Conservation (phyloP, 2,888 invertebrate species). For the Erebia palarica region DNA sequence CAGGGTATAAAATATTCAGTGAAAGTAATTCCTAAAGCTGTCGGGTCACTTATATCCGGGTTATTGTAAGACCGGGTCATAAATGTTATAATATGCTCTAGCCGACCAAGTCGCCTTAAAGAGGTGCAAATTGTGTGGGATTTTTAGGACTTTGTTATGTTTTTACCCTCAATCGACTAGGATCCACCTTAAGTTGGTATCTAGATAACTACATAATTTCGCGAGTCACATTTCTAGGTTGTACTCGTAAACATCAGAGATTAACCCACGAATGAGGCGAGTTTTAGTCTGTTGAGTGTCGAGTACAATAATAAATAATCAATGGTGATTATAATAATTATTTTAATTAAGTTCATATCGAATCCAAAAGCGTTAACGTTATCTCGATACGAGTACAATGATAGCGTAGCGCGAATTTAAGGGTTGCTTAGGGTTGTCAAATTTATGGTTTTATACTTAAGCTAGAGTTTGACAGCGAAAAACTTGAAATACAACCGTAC, state of each 20-base stretch:
- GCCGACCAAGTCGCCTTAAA: background rate
- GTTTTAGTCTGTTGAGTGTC: background rate
- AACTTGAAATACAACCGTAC: too few species aligned
- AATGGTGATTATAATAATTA: background rate
- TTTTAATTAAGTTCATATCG: background rate
- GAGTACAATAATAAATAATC: too few species aligned
- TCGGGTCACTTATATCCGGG: slow-evolving; percentile 60
- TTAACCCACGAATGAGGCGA: slow-evolving; percentile 28
- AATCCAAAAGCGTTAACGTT: background rate
- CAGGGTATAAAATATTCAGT: slow-evolving; percentile 65
- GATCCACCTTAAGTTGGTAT: too few species aligned
- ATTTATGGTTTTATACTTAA: background rate
- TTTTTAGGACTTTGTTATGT: background rate
- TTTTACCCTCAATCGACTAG: too few species aligned
- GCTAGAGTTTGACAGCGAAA: too few species aligned
- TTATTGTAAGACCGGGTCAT: slow-evolving; percentile 29
- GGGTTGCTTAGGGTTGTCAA: background rate
- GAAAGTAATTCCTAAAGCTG: slow-evolving; percentile 66
- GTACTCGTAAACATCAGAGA: too few species aligned
- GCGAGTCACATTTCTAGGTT: too few species aligned
- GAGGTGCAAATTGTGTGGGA: background rate
- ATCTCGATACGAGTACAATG: slow-evolving; percentile 10
- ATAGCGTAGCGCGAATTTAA: background rate
- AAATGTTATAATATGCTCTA: background rate
- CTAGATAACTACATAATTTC: too few species aligned